These are phyloP conservation scores for Xylocampa areola DNA, from an alignment of 2,888 invertebrate species.

Conservation along the genomic window DNA sequence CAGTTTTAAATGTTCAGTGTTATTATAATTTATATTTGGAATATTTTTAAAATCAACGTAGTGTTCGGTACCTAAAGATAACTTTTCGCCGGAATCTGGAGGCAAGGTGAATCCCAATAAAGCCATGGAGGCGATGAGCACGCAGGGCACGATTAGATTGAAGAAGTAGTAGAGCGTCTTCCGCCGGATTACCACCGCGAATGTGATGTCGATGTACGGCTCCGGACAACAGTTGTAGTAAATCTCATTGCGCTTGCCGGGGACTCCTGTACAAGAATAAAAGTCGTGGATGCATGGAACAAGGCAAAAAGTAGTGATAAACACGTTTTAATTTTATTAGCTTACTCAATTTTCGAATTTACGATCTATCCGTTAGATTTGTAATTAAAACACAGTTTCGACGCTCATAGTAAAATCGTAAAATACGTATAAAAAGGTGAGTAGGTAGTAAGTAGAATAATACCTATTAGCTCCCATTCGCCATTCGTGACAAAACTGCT, in stretches of 20 bases:
- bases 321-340: conserved; percentile 6
- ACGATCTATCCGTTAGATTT: neutral
- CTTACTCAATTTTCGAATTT: neutral
- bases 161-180: conserved; percentile 99
- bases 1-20: too few relatives aligned
- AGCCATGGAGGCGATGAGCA: conserved; percentile 99
- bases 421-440: neutral
- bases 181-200: conserved; percentile 98
- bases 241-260: conserved; percentile 97
- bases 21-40: too few relatives aligned
- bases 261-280: conserved; percentile 92
- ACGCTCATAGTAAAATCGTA: too few relatives aligned
- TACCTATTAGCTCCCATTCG: conserved; percentile 99
- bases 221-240: conserved; percentile 99
- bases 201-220: conserved; percentile 99
- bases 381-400: conserved; percentile 2
- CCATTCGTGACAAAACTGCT: conserved; percentile 99
- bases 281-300: neutral
- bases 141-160: conserved; percentile 99
- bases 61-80: conserved; percentile 95
- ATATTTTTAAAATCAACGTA: too few relatives aligned
- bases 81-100: conserved; percentile 99
- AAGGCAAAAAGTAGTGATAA: too few relatives aligned
- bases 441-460: neutral
- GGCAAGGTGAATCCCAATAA: conserved; percentile 99